Evolutionary conservation across 2,797 vertebrate genomes (phyloP).

Genomic region (Australoheros facetus): DNA sequence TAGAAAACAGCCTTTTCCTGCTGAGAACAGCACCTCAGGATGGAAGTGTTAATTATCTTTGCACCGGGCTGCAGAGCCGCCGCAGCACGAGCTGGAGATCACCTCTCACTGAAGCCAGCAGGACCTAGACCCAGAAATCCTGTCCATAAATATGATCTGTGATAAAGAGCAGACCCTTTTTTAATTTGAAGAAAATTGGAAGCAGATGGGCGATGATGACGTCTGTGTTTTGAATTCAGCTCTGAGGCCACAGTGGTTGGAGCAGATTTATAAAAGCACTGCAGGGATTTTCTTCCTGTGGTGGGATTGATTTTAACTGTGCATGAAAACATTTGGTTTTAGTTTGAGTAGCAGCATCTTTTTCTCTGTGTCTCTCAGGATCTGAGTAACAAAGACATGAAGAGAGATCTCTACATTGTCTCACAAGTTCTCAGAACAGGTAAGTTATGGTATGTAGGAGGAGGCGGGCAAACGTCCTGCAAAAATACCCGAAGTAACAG

Average conservation of each 20-base stretch:
- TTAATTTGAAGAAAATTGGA: background rate
- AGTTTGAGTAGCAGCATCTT: background rate
- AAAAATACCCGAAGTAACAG: background rate
- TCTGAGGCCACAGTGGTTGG: background rate
- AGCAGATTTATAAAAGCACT: background rate
- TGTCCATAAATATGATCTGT: background rate
- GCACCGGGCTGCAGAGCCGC: background rate
- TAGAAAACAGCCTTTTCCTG: background rate
- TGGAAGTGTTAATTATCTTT: background rate
- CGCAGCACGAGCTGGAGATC: background rate
- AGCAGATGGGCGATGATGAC: background rate
- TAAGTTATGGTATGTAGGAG: constrained; percentile 53
- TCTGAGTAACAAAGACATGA: constrained; percentile 97
- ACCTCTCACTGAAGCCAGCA: background rate
- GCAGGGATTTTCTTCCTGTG: background rate
- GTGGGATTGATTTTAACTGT: background rate
- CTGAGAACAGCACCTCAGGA: background rate
- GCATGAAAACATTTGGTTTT: background rate
- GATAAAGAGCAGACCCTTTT: background rate
- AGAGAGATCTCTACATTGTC: constrained; percentile 94
- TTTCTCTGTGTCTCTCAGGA: constrained; percentile 78
- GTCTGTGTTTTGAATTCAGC: background rate
- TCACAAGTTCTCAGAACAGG: constrained; percentile 95
- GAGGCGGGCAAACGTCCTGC: background rate
- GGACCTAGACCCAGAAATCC: background rate